Conservation (phyloP, 1,140 invertebrate genomes). For the Drosophila nasuta region DNA sequence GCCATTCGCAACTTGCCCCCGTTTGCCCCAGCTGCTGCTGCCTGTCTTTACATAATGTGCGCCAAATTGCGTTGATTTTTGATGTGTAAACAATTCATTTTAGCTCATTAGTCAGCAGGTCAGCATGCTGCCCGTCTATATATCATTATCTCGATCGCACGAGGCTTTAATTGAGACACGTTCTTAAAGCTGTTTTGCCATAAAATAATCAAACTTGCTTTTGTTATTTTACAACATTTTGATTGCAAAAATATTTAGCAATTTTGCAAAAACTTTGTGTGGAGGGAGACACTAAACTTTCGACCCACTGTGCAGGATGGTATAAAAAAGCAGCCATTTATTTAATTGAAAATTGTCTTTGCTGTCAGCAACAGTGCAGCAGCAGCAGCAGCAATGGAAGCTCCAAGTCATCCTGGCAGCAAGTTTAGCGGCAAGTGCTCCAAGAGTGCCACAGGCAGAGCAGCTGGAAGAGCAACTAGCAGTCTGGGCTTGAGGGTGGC, state of each 20-base stretch:
- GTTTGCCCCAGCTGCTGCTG: not conserved
- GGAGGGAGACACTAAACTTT: constrained; percentile 2
- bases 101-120: constrained; percentile 81
- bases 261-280: constrained; percentile 20
- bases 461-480: constrained; percentile 9
- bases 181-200: not conserved
- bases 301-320: constrained; percentile 60
- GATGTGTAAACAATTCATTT: constrained; percentile 81
- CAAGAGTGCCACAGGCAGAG: constrained; percentile 31
- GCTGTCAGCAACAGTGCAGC: constrained; percentile 66
- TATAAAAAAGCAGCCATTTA: constrained; percentile 72
- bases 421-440: constrained; percentile 46
- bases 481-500: constrained; percentile 24
- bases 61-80: constrained; percentile 82
- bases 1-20: not conserved
- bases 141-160: constrained; percentile 67
- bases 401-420: constrained; percentile 30
- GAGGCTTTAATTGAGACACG: constrained; percentile 49
- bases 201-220: too few species aligned
- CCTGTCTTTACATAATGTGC: constrained; percentile 74
- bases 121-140: constrained; percentile 63
- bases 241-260: constrained; percentile 52
- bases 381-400: constrained; percentile 14
- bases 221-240: constrained; percentile 21
- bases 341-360: constrained; percentile 80